Evolutionary conservation across 2,797 vertebrate species (phyloP).

Genomic region (Halcyon smyrnensis): DNA sequence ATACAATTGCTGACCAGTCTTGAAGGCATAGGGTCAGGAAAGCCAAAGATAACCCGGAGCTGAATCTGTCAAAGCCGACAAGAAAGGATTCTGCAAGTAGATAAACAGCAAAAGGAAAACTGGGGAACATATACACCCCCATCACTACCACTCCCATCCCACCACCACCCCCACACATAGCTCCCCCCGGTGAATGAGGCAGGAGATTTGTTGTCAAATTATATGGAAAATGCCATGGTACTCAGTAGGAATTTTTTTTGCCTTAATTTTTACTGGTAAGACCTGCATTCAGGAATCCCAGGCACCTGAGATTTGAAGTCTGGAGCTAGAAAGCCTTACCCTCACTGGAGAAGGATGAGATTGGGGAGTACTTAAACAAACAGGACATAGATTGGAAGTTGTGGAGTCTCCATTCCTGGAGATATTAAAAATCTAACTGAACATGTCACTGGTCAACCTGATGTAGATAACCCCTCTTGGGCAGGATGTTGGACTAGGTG

Average conservation of each 20-base stretch:
- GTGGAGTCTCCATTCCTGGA: background rate
- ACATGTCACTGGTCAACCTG: background rate
- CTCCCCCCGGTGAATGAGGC: background rate
- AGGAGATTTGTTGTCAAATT: background rate
- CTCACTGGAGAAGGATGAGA: background rate
- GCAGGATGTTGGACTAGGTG: background rate
- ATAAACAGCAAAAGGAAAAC: background rate
- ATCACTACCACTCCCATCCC: too few relatives aligned
- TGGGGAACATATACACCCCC: background rate
- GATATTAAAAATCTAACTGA: background rate
- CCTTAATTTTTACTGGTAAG: background rate
- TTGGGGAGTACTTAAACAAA: background rate
- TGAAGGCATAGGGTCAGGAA: background rate
- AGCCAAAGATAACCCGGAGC: background rate
- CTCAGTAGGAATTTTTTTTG: background rate
- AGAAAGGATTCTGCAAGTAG: background rate
- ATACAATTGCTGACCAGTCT: background rate
- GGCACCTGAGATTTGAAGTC: background rate
- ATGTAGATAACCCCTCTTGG: background rate
- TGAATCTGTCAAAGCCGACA: background rate
- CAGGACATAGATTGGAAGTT: background rate
- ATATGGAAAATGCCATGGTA: background rate
- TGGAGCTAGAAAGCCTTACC: background rate
- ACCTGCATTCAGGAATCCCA: background rate
- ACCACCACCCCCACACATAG: too few relatives aligned